Evolutionary conservation across 2,113 vertebrate genomes (phyloP), one percentile per base, ranked within the genome.

Genomic region (Crotalus viridis): DNA sequence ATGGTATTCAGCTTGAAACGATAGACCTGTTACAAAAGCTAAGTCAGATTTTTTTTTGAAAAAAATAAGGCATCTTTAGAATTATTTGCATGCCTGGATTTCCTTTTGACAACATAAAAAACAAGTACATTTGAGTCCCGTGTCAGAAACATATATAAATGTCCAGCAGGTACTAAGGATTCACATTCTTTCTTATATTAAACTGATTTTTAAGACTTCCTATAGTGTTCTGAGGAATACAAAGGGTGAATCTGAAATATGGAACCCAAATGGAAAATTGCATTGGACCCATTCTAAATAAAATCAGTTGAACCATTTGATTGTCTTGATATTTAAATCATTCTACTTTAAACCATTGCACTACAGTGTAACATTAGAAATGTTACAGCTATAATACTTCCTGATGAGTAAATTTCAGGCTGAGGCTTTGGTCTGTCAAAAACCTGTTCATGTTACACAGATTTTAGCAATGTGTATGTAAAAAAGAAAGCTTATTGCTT

Each of bases 261-360:
- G 97, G 95, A 97, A 96, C 97, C 95, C 13, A 33, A 95, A 94
- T 97, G 97, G 97, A 97, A 97, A 97, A 97, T 95, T 93, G 0
- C 96, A 95, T 95, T 97, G 97, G 96, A 97, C 95, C 96, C 95
- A 94, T 97, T 97, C 97, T 96, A 97, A 98, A 98, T 98, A 98
- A 98, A 98, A 97, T 96, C 97, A 97, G 95, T 95, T 96, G 95
- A 98, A 97, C 96, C 94, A 6, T 97, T 90, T 81, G 93, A 55
- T 89, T 85, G 97, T 95, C 95, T 97, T 74, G 1, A 92, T 93
- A 94, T 94, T 96, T 93, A 64, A 93, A 1, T 97, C 95, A 94
- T 95, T 89, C 28, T 92, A 33, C 97, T 96, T 91, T 91, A 90
- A 92, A 88, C 4, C 33, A 81, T 81, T 81, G 39, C 64, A 89